phyloP scores from a whole-genome alignment of 2,888 invertebrate species.

The Pelosia muscerda region DNA sequence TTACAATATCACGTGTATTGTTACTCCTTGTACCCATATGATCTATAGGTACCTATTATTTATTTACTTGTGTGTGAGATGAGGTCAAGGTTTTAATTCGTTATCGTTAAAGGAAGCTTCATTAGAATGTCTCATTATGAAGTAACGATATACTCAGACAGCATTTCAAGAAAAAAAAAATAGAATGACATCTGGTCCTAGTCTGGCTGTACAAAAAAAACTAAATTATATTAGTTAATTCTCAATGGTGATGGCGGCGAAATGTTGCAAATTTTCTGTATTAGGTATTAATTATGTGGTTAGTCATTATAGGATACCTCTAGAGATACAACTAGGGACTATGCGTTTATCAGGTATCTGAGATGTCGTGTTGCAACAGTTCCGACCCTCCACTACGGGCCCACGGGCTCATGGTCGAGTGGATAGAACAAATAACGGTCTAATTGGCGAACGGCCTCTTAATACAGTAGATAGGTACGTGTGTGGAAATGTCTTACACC shows the following conservation, averaged over 20 bases:
- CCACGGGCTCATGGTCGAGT: conserved; percentile 1
- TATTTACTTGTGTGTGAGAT: neutral
- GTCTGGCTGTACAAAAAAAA: too few relatives aligned
- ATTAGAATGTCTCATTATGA: too few relatives aligned
- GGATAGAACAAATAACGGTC: neutral
- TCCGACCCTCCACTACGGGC: neutral
- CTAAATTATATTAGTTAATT: too few relatives aligned
- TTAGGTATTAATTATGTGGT: too few relatives aligned
- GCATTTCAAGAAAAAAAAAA: too few relatives aligned
- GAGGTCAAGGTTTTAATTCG: neutral
- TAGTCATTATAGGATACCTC: too few relatives aligned
- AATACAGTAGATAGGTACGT: neutral
- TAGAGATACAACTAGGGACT: neutral
- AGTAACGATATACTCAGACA: too few relatives aligned
- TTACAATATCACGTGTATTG: neutral
- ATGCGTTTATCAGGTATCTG: neutral
- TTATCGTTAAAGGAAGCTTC: conserved; percentile 1
- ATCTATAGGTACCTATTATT: neutral
- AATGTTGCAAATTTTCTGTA: too few relatives aligned
- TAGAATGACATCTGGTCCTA: too few relatives aligned
- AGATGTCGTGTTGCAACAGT: neutral
- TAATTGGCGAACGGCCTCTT: neutral
- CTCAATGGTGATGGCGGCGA: too few relatives aligned
- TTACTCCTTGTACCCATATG: too few relatives aligned
- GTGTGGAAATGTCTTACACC: neutral